A percentile compares a stretch with the other conserved stretches of the same genome.
Conservation (phyloP, 1,140 invertebrate genomes). For the Liolophura sinensis region DNA sequence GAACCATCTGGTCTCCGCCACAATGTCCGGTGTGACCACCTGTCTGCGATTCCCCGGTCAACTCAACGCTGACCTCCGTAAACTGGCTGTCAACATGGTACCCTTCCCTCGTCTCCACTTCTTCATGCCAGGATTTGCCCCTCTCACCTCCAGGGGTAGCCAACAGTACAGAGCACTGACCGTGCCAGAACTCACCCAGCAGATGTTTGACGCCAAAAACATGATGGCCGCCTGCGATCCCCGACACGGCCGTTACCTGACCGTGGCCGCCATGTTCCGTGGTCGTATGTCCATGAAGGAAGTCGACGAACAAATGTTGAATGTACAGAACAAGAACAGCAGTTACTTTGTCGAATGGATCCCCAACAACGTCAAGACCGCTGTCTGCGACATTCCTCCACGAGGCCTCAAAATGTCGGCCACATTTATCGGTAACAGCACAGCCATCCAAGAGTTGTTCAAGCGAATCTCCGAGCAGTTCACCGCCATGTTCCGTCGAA, state of each 20-base stretch:
- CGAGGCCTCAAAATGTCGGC: constrained; percentile 77
- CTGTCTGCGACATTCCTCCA: constrained; percentile 91
- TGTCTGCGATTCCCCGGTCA: constrained; percentile 80
- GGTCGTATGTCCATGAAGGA: constrained; percentile 67
- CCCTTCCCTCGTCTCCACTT: constrained; percentile 76
- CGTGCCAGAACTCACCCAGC: constrained; percentile 65
- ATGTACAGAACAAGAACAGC: constrained; percentile 51
- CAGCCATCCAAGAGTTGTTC: constrained; percentile 76
- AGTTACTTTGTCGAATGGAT: constrained; percentile 93
- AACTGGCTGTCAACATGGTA: constrained; percentile 81
- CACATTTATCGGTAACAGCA: constrained; percentile 64
- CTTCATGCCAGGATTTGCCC: constrained; percentile 80
- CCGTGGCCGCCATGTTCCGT: constrained; percentile 88
- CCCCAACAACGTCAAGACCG: constrained; percentile 87
- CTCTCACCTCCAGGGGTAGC: constrained; percentile 65
- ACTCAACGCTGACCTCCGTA: constrained; percentile 82
- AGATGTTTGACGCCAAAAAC: constrained; percentile 76
- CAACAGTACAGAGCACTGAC: constrained; percentile 64
- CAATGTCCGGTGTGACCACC: constrained; percentile 76
- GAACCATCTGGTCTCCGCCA: constrained; percentile 63
- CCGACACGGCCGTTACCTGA: constrained; percentile 67
- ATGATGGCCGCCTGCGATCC: constrained; percentile 78
- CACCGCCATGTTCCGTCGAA: constrained; percentile 72
- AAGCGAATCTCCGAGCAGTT: constrained; percentile 69
- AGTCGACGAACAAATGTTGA: constrained; percentile 51